Evolutionary conservation across 1,140 invertebrate genomes (phyloP).

Genomic region (Protaetia brevitarsis): DNA sequence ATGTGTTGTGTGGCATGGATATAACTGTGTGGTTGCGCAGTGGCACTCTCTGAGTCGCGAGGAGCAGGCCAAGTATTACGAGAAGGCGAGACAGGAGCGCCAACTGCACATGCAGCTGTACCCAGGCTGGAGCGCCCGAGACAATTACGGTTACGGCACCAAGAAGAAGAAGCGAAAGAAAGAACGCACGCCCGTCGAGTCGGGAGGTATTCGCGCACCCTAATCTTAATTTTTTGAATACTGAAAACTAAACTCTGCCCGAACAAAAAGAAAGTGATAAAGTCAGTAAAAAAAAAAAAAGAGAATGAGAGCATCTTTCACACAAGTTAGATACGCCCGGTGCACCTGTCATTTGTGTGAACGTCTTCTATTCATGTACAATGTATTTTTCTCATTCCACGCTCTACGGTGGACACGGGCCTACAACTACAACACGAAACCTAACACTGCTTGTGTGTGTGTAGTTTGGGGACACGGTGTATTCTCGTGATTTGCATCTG

Average conservation of each 20-base stretch:
- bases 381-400: neutral
- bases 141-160: constrained; percentile 98
- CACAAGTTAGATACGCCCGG: neutral
- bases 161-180: constrained; percentile 99
- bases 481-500: neutral
- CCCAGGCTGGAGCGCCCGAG: constrained; percentile 97
- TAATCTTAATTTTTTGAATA: constrained; percentile 25
- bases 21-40: constrained; percentile 57
- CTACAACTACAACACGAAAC: constrained; percentile 25
- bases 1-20: constrained; percentile 20
- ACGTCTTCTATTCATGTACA: neutral
- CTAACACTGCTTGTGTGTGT: constrained; percentile 22
- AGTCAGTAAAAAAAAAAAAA: neutral
- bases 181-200: constrained; percentile 90
- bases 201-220: constrained; percentile 71
- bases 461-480: constrained; percentile 6
- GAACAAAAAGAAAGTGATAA: constrained; percentile 6
- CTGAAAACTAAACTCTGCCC: constrained; percentile 7
- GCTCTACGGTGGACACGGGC: constrained; percentile 10
- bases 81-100: constrained; percentile 97
- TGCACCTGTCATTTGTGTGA: no score
- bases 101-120: constrained; percentile 98
- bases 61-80: constrained; percentile 99
- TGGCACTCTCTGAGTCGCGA: constrained; percentile 98
- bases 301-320: neutral